These are phyloP conservation scores for Ennomos erosarius DNA, from an alignment of 2,888 invertebrate species.

Conservation along the genomic window DNA sequence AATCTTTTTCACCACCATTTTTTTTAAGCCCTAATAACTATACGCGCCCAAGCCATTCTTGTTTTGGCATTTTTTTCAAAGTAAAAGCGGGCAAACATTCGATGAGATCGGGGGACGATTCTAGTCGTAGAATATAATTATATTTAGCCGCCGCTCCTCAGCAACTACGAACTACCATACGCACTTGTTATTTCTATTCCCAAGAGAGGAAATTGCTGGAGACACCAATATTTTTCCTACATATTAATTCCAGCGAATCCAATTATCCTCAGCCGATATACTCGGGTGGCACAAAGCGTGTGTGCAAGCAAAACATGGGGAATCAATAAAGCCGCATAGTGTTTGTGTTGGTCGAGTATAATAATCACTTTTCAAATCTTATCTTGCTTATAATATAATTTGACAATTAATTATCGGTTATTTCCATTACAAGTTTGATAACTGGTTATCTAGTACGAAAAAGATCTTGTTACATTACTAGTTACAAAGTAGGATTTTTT, in stretches of 20 bases:
- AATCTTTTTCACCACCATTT: no score
- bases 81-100: conserved; percentile 12
- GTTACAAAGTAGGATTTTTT: no score
- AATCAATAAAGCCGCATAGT: conserved; percentile 30
- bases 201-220: conserved; percentile 34
- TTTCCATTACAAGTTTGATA: no score
- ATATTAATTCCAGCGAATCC: conserved; percentile 44
- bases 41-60: no score
- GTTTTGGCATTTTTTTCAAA: not conserved
- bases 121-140: no score
- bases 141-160: conserved; percentile 29
- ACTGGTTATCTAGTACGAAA: no score
- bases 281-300: conserved; percentile 21
- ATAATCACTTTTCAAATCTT: no score
- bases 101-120: no score
- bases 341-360: conserved; percentile 1
- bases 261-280: conserved; percentile 42
- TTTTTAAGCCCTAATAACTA: no score
- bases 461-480: no score
- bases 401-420: no score
- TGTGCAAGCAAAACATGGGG: conserved; percentile 32
- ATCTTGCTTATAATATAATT: no score
- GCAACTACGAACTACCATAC: conserved; percentile 13
- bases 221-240: conserved; percentile 46
- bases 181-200: conserved; percentile 34